Percentiles rank a stretch among this genome's conserved stretches.
These are phyloP conservation scores for Napeogenes sylphis DNA, from an alignment of 2,888 invertebrate genomes.

Conservation along the genomic window DNA sequence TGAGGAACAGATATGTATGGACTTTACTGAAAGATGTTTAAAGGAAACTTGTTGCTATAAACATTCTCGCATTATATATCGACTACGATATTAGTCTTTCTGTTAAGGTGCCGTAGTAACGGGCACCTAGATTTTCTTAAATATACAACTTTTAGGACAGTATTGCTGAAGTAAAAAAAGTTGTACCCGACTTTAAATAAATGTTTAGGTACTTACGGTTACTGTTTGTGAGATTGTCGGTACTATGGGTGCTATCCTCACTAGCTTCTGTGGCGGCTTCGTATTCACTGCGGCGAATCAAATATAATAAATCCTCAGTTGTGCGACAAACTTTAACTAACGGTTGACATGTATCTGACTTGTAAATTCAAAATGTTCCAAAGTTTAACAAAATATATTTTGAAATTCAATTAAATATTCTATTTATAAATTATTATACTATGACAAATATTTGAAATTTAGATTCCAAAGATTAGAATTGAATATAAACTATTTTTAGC, in stretches of 20 bases:
- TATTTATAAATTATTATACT: conserved; percentile 27
- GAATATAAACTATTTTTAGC: conserved; percentile 16
- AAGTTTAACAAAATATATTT: conserved; percentile 36
- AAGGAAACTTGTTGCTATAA: too few relatives aligned
- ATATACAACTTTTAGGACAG: too few relatives aligned
- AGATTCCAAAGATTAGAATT: conserved; percentile 17
- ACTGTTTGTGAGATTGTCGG: conserved; percentile 38
- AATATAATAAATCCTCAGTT: conserved; percentile 5
- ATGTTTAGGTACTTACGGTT: conserved; percentile 43
- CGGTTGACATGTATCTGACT: conserved; percentile 30
- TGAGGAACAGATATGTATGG: conserved; percentile 17
- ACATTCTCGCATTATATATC: too few relatives aligned
- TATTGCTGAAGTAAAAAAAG: too few relatives aligned
- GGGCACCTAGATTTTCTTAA: too few relatives aligned
- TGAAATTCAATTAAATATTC: conserved; percentile 46
- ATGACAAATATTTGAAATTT: conserved; percentile 8
- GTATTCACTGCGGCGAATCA: conserved; percentile 35
- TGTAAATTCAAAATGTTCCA: conserved; percentile 33
- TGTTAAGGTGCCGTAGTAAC: too few relatives aligned
- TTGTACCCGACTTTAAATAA: too few relatives aligned
- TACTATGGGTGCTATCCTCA: conserved; percentile 59
- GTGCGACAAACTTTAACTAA: conserved; percentile 5
- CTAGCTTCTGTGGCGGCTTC: conserved; percentile 57
- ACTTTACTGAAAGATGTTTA: too few relatives aligned
- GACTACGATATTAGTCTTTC: too few relatives aligned